A percentile compares a stretch with the other conserved stretches of the same genome.
phyloP scores from a whole-genome alignment of 1,140 invertebrate species.

The Ctenoplectra terminalis region DNA sequence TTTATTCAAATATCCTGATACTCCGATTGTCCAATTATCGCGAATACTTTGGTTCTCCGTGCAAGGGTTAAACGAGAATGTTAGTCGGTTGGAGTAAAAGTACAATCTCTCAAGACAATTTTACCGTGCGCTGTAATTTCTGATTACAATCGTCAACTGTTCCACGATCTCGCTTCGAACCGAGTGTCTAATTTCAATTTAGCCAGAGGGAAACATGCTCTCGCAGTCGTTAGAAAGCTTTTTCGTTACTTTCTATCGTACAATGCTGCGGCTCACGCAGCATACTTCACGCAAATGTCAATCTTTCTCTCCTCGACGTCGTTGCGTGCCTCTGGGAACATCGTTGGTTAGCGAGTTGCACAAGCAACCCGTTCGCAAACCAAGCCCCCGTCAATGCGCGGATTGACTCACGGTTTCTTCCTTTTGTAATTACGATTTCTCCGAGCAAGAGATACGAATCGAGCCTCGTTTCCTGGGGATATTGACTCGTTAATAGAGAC shows the following conservation, averaged over 20 bases:
- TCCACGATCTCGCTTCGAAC: neutral
- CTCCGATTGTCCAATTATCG: no score
- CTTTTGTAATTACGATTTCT: slow-evolving; percentile 47
- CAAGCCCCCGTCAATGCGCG: slow-evolving; percentile 19
- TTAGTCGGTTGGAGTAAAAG: no score
- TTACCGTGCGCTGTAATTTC: neutral
- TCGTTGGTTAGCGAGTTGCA: slow-evolving; percentile 49
- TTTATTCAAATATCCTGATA: no score
- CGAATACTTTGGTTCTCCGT: no score
- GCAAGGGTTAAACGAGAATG: no score
- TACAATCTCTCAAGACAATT: no score
- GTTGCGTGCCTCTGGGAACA: slow-evolving; percentile 44
- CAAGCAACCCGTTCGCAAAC: slow-evolving; percentile 41
- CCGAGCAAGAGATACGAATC: slow-evolving; percentile 13
- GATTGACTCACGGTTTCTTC: slow-evolving; percentile 49
- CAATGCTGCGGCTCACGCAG: slow-evolving; percentile 15
- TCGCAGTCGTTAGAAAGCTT: slow-evolving; percentile 31
- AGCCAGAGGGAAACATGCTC: neutral
- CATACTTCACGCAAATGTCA: slow-evolving; percentile 35
- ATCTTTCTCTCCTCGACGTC: slow-evolving; percentile 39
- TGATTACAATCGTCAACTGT: neutral
- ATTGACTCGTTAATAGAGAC: slow-evolving; percentile 37
- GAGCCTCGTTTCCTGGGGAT: slow-evolving; percentile 21
- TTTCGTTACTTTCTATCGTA: slow-evolving; percentile 45
- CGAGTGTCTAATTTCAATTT: neutral